Evolutionary conservation across 2,797 vertebrate genomes (phyloP), one percentile per base, ranked within the genome.

Genomic region (Graptemys geographica): DNA sequence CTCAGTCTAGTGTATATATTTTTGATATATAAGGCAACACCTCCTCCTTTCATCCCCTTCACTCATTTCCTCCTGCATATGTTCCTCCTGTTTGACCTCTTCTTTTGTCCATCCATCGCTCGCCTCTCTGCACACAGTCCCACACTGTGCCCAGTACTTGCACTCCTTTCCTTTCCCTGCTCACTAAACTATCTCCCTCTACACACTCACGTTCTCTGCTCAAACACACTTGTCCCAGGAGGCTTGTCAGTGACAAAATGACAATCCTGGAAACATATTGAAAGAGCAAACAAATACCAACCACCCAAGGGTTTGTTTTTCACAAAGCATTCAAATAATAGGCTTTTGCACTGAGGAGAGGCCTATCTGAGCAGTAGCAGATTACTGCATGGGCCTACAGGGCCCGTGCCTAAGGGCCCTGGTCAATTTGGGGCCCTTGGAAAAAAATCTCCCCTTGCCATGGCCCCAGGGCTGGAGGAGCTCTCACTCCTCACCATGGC

Each of bases 211-310:
- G 0, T 51, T 44, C 47, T 84, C 47, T 86, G 89, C 79, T 95
- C 83, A 92, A 74, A 74, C 49, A 47, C 74, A 2, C 57, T 25
- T 93, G 55, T 57, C 55, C 37, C 37, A 78, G 4, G 28, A 79
- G 12, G 28, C 59, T 94, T 84, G 78, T 51, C 31, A 90, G 41
- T 23, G 56, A n/a, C 49, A 86, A 47, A 8, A 2, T 95, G 65
- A 78, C 95, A 86, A 62, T 47, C 44, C 41, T 80, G 13, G 56
- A 82, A 62, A 83, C 2, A 5, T 59, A 53, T 56, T 90, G 25
- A 49, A 55, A 87, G n/a, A 92, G 52, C 87, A 94, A 88, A 44
- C 44, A 95, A 90, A 41, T 74, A 89, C 44, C 59, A 85, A 16
- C 41, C 87, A 0, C 12, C 89, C 33, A 3, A 6, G 41, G 11